Percentiles rank a stretch among this genome's conserved stretches.
These are phyloP conservation scores for Serranus cabrilla DNA, from an alignment of 2,797 vertebrate genomes.

Conservation along the genomic window DNA sequence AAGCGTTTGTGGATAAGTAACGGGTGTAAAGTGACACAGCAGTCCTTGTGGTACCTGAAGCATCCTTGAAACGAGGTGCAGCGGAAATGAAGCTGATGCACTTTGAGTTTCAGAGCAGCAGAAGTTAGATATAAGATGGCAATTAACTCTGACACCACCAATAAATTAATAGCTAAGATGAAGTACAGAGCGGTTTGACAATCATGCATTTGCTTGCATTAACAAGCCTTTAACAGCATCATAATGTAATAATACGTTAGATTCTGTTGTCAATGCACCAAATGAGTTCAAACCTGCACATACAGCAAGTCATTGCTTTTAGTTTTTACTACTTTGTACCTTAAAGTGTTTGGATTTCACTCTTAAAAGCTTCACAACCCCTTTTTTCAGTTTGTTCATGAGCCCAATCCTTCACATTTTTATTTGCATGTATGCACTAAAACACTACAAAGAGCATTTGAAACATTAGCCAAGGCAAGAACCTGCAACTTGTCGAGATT, in stretches of 20 bases:
- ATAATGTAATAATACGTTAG: background rate
- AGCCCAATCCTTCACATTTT: no score
- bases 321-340: background rate
- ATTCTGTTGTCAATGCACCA: background rate
- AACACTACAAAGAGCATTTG: constrained; percentile 20
- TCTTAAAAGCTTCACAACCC: no score
- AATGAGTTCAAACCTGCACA: background rate
- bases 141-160: background rate
- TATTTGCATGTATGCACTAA: constrained; percentile 7
- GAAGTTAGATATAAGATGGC: background rate
- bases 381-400: no score
- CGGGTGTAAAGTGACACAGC: background rate
- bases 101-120: background rate
- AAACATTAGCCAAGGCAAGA: constrained; percentile 19
- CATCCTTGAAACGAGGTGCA: background rate
- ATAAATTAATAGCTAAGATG: background rate
- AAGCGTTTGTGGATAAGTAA: no score
- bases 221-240: constrained; percentile 7
- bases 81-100: background rate
- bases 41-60: background rate
- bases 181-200: background rate
- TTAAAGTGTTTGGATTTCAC: no score
- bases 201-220: background rate
- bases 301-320: background rate
- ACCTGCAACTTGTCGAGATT: constrained; percentile 21